Conservation (phyloP, 2,888 invertebrate genomes). For the Hirtodrosophila alboralis region DNA sequence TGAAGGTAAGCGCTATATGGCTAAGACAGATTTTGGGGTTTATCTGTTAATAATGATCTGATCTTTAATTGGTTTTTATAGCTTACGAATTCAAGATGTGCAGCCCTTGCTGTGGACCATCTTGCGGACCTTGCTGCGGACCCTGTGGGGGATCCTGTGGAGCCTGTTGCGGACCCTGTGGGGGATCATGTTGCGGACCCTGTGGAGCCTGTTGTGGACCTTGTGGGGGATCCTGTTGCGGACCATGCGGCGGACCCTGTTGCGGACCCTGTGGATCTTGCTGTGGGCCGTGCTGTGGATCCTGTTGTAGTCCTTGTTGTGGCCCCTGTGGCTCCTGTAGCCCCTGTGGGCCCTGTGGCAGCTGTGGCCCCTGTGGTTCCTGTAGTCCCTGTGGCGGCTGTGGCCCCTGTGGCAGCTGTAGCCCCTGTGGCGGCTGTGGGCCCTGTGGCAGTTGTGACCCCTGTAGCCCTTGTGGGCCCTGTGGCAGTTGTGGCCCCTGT, state of each 20-base stretch:
- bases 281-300: constrained; percentile 46
- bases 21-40: background rate
- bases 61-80: background rate
- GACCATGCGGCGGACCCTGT: constrained; percentile 41
- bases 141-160: constrained; percentile 44
- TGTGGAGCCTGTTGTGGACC: constrained; percentile 37
- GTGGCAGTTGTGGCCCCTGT: constrained; percentile 38
- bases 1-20: constrained; percentile 37
- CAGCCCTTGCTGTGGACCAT: constrained; percentile 44
- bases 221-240: constrained; percentile 41
- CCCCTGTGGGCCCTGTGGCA: constrained; percentile 36
- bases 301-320: constrained; percentile 29
- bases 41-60: background rate
- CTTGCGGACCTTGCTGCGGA: constrained; percentile 32
- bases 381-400: constrained; percentile 45
- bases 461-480: constrained; percentile 30
- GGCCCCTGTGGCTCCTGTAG: constrained; percentile 25
- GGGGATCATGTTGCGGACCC: constrained; percentile 23
- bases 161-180: constrained; percentile 28
- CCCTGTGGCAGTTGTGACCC: constrained; percentile 21
- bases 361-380: constrained; percentile 44
- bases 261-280: constrained; percentile 50
- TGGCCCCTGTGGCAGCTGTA: constrained; percentile 41
- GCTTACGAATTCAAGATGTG: constrained; percentile 57
- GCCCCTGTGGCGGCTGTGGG: constrained; percentile 36